Conservation (phyloP, 2,113 vertebrate genomes). For the Cottus gobio region DNA sequence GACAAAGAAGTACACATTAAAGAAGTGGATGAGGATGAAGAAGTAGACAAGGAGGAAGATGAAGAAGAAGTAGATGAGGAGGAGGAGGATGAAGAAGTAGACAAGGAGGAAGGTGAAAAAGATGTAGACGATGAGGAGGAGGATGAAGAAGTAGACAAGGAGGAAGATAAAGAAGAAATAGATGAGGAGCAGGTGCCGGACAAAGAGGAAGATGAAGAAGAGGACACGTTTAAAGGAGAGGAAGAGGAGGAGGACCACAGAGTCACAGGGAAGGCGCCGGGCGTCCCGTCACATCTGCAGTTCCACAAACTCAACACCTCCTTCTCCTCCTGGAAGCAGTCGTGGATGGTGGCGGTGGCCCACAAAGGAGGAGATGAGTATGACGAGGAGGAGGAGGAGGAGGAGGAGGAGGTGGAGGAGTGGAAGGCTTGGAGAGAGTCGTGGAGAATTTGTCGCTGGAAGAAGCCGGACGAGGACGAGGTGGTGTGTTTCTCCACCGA, state of each 20-base stretch:
- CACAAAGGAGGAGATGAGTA: slow-evolving; percentile 37
- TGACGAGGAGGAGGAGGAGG: slow-evolving; percentile 3
- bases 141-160: neutral
- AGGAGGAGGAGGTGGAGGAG: slow-evolving; percentile 1
- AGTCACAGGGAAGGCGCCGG: neutral
- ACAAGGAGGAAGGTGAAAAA: neutral
- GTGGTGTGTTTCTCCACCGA: slow-evolving; percentile 60
- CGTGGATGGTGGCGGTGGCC: slow-evolving; percentile 55
- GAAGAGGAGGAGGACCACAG: neutral
- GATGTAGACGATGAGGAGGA: too few relatives aligned
- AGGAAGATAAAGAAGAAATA: neutral
- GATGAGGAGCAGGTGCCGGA: neutral
- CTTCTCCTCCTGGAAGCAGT: slow-evolving; percentile 68
- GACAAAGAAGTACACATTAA: neutral
- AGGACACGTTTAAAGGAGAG: neutral
- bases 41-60: neutral
- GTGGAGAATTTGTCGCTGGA: slow-evolving; percentile 66
- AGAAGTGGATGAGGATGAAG: neutral
- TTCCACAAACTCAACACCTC: slow-evolving; percentile 57
- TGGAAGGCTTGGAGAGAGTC: slow-evolving; percentile 66
- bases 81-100: neutral
- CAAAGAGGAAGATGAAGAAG: neutral
- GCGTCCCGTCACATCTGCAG: slow-evolving; percentile 65
- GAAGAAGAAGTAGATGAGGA: neutral
- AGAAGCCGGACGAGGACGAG: slow-evolving; percentile 41